phyloP scores from a whole-genome alignment of 2,888 invertebrate genomes.

The Tipula helvola region DNA sequence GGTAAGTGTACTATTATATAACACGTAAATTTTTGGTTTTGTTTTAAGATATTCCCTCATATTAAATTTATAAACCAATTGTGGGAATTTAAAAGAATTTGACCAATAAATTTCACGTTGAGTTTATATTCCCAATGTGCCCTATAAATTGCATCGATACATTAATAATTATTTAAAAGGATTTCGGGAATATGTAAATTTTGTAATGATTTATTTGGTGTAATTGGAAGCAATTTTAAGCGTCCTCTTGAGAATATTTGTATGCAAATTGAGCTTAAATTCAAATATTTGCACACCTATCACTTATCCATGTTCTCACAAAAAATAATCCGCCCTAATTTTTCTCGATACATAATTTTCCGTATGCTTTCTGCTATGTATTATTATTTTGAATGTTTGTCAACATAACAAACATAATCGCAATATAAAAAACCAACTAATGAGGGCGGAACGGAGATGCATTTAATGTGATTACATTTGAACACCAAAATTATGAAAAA shows the following conservation, averaged over 20 bases:
- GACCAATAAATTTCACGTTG: neutral
- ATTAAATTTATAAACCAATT: neutral
- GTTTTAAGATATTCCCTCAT: neutral
- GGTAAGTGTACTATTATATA: neutral
- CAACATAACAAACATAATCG: neutral
- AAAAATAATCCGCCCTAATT: neutral
- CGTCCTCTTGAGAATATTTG: neutral
- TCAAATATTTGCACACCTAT: neutral
- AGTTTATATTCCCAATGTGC: neutral
- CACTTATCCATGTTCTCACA: neutral
- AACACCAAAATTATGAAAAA: neutral
- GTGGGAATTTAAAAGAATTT: neutral
- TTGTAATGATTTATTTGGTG: neutral
- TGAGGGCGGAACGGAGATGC: conserved; percentile 7
- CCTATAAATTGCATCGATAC: too few relatives aligned
- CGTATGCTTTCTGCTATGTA: neutral
- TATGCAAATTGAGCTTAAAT: neutral
- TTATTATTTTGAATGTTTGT: neutral
- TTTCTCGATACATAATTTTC: neutral
- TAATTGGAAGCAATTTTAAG: neutral
- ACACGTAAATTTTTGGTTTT: neutral
- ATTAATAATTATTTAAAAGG: too few relatives aligned
- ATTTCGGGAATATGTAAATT: too few relatives aligned
- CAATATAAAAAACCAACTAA: conserved; percentile 5
- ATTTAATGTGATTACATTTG: neutral